Conservation (phyloP, 2,113 vertebrate genomes). For the Pollimyrus isidori region DNA sequence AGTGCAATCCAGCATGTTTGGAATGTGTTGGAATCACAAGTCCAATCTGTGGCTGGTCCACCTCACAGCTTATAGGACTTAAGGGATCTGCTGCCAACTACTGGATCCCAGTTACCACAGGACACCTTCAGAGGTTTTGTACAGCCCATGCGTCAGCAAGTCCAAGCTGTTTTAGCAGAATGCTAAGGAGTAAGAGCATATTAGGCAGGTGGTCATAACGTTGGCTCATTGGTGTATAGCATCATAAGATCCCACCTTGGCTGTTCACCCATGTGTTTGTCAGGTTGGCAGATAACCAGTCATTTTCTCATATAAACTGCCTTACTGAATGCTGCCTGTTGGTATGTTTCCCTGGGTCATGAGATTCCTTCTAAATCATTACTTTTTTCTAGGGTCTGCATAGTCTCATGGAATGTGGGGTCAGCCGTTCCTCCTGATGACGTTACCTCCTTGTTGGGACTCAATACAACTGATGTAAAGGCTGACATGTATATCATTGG, state of each 20-base stretch:
- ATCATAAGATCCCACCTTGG: not conserved
- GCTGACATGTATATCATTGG: constrained; percentile 88
- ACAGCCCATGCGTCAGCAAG: not conserved
- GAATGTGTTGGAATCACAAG: not conserved
- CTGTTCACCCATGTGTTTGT: not conserved
- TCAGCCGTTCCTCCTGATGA: constrained; percentile 86
- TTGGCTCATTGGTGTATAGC: not conserved
- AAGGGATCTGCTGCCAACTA: not conserved
- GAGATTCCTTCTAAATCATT: not conserved
- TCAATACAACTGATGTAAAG: constrained; percentile 65
- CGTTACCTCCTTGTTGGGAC: constrained; percentile 80
- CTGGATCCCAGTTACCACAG: not conserved
- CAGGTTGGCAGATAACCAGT: not conserved
- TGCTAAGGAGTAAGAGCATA: not conserved
- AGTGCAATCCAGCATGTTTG: not conserved
- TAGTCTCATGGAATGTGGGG: constrained; percentile 95
- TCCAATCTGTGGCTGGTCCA: not conserved
- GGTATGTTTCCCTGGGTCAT: no score
- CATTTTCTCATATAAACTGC: not conserved
- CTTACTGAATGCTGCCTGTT: not conserved
- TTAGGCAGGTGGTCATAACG: not conserved
- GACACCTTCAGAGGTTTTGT: not conserved
- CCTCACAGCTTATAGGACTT: not conserved
- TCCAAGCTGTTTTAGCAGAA: not conserved
- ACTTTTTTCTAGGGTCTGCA: constrained; percentile 68